Percentiles rank a stretch among this genome's conserved stretches.
phyloP scores from a whole-genome alignment of 2,797 vertebrate genomes.

The Eulemur rubriventer region DNA sequence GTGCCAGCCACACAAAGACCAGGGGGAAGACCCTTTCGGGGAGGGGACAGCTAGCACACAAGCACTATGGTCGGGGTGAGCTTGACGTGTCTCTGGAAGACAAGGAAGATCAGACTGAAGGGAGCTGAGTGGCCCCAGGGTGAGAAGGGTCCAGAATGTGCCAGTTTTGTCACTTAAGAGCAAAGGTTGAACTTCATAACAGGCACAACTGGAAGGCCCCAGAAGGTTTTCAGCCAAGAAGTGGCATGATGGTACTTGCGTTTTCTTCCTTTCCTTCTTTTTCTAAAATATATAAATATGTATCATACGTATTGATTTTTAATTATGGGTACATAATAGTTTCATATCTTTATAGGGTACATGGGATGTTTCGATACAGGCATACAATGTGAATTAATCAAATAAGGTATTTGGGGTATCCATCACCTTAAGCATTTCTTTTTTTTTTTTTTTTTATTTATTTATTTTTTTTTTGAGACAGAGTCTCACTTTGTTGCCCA shows the following conservation, averaged over 20 bases:
- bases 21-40: too few relatives aligned
- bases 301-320: too few relatives aligned
- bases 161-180: background rate
- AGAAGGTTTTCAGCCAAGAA: background rate
- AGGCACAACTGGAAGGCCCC: background rate
- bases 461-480: too few relatives aligned
- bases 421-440: too few relatives aligned
- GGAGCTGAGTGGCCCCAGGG: background rate
- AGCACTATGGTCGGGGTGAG: background rate
- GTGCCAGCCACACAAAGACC: background rate
- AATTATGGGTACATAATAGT: too few relatives aligned
- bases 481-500: too few relatives aligned
- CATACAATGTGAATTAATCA: too few relatives aligned
- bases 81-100: background rate
- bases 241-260: background rate
- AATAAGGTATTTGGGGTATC: too few relatives aligned
- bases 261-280: background rate
- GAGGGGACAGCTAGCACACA: background rate
- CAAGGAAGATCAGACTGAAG: background rate
- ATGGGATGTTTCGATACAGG: too few relatives aligned
- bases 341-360: too few relatives aligned
- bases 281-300: too few relatives aligned
- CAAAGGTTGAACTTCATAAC: background rate
- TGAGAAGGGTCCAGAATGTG: background rate
- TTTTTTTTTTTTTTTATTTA: too few relatives aligned